Evolutionary conservation across 2,113 vertebrate species (phyloP).

Genomic region (Chaetura pelagica): DNA sequence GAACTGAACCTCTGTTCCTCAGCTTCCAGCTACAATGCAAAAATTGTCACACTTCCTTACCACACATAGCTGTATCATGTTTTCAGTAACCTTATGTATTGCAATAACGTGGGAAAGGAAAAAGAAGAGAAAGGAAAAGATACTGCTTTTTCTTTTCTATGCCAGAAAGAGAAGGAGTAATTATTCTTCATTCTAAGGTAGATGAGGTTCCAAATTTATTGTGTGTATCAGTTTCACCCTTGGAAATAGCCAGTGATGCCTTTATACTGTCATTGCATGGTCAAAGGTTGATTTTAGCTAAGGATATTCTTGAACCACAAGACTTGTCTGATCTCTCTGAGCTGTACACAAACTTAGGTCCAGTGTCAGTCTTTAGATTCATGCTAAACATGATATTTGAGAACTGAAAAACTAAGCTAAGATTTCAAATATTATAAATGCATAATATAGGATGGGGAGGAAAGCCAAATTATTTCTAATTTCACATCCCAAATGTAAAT

Average conservation of each 20-base stretch:
- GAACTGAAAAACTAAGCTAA: background rate
- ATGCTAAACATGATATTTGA: background rate
- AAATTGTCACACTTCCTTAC: background rate
- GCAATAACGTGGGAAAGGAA: background rate
- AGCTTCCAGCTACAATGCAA: background rate
- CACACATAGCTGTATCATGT: background rate
- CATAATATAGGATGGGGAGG: too few relatives aligned
- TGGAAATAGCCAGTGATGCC: background rate
- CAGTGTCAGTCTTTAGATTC: background rate
- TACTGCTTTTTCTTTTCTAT: background rate
- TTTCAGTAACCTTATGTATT: background rate
- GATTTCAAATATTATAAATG: background rate
- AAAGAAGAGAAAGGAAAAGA: background rate
- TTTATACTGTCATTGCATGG: background rate
- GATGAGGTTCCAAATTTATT: accelerated
- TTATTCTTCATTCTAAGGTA: background rate
- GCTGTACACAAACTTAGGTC: background rate
- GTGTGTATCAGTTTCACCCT: background rate
- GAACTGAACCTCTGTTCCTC: background rate
- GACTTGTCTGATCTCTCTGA: background rate
- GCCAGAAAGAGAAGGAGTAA: background rate
- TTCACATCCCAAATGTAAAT: background rate
- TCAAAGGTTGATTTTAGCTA: background rate
- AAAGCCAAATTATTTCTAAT: background rate
- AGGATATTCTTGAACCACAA: accelerated